Evolutionary conservation across 2,113 vertebrate genomes (phyloP).

Genomic region (Trachemys scripta): DNA sequence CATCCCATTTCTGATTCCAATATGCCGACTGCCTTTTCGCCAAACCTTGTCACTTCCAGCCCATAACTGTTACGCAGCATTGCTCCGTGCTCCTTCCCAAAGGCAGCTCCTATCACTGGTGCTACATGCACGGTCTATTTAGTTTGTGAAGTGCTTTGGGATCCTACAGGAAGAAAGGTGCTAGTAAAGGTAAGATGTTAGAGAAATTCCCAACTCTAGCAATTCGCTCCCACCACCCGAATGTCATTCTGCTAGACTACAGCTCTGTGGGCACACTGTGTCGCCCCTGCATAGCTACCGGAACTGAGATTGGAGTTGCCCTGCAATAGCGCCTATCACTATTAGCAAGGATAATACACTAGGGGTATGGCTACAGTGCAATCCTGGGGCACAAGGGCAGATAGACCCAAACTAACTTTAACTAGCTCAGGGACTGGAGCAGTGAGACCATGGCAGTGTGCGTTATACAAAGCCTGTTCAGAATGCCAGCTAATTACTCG

Average conservation of each 20-base stretch:
- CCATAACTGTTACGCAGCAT: not conserved
- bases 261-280: no score
- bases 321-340: no score
- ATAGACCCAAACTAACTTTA: no score
- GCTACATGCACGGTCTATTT: not conserved
- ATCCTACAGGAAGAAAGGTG: not conserved
- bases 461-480: no score
- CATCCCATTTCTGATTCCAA: not conserved
- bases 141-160: not conserved
- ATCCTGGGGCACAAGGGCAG: no score
- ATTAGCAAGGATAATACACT: no score
- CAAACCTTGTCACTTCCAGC: not conserved
- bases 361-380: no score
- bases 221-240: not conserved
- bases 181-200: conserved; percentile 30
- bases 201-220: not conserved
- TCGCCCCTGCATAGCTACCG: no score
- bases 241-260: not conserved
- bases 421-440: no score
- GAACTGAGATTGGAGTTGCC: no score
- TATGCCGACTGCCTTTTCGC: not conserved
- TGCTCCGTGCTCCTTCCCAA: not conserved
- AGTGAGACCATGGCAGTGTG: no score
- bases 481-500: no score
- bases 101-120: not conserved